Conservation (phyloP, 2,888 invertebrate genomes). For the Mythimna albipuncta region DNA sequence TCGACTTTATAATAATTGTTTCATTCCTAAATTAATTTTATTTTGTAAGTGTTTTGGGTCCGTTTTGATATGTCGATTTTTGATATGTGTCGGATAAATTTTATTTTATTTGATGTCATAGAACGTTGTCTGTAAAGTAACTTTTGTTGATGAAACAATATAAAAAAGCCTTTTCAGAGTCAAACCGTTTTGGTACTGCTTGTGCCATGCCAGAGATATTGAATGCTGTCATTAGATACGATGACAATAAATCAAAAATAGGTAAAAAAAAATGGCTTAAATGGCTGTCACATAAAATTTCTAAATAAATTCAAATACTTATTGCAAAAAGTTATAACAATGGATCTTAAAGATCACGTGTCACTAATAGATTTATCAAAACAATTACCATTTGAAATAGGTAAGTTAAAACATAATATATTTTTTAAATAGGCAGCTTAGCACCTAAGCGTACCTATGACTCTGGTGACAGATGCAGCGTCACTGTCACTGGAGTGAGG, state of each 20-base stretch:
- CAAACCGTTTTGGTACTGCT: constrained; percentile 4
- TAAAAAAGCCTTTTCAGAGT: neutral
- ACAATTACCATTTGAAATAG: constrained; percentile 84
- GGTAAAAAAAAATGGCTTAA: constrained; percentile 39
- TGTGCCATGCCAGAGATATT: neutral
- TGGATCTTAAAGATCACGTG: constrained; percentile 72
- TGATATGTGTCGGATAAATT: no score
- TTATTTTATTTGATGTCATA: neutral
- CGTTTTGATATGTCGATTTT: no score
- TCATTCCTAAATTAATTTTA: neutral
- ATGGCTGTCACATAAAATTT: constrained; percentile 47
- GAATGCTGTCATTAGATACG: constrained; percentile 5
- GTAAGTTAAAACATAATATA: constrained; percentile 68
- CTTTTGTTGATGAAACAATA: neutral
- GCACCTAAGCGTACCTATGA: neutral
- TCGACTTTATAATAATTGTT: neutral
- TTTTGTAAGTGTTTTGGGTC: neutral
- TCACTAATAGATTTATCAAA: constrained; percentile 83
- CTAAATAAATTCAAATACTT: constrained; percentile 15
- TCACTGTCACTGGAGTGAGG: neutral
- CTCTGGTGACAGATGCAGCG: neutral
- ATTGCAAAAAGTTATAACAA: constrained; percentile 56
- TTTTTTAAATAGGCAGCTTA: neutral
- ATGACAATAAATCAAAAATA: constrained; percentile 22
- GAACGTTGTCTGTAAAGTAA: neutral